Conservation (phyloP, 2,113 vertebrate genomes). For the Pao palembangensis region DNA sequence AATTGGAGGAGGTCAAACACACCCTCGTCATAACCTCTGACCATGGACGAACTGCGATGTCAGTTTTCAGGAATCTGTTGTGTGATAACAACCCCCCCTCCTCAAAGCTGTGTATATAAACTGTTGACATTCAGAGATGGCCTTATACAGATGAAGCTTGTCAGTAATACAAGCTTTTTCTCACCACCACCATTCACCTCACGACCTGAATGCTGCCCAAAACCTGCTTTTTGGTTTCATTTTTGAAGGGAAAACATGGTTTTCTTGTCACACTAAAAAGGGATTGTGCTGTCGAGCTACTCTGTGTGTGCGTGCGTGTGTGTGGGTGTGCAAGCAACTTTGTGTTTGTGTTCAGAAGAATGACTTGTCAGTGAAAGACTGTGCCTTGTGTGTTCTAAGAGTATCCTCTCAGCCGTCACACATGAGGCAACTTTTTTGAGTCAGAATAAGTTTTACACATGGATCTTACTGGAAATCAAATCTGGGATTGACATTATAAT, state of each 20-base stretch:
- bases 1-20: constrained; percentile 20
- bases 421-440: constrained; percentile 33
- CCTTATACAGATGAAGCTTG: constrained; percentile 69
- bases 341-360: constrained; percentile 15
- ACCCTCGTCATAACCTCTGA: constrained; percentile 32
- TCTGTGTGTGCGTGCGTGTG: constrained; percentile 5
- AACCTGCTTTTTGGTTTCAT: constrained; percentile 56
- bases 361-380: constrained; percentile 14
- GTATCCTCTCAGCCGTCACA: constrained; percentile 32
- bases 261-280: constrained; percentile 60
- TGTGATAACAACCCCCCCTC: constrained; percentile 14
- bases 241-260: constrained; percentile 51
- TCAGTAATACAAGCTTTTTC: constrained; percentile 52
- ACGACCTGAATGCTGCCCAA: constrained; percentile 64
- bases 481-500: constrained; percentile 18
- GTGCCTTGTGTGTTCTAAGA: constrained; percentile 4
- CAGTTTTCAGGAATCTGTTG: constrained; percentile 39
- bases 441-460: constrained; percentile 21
- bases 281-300: constrained; percentile 59
- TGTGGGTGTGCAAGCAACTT: not conserved
- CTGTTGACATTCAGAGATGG: constrained; percentile 61
- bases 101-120: constrained; percentile 29
- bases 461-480: constrained; percentile 14
- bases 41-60: constrained; percentile 47
- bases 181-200: constrained; percentile 56